Percentiles rank a stretch among this genome's conserved stretches.
Conservation (phyloP, 2,888 invertebrate species). For the Callosobruchus maculatus region DNA sequence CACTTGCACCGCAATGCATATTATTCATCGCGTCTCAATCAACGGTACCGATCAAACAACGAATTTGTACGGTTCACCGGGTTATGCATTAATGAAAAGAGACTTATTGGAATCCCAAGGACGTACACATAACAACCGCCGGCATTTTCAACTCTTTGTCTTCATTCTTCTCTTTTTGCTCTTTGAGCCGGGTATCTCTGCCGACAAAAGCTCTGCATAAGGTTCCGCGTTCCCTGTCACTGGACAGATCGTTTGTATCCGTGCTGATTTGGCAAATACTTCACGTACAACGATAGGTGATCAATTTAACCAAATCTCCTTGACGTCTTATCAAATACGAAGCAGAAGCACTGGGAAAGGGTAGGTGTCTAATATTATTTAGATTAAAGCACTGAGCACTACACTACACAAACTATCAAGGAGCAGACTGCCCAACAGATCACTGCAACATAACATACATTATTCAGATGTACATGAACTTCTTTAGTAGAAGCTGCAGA, state of each 20-base stretch:
- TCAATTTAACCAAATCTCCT: too few species aligned
- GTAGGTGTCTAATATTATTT: too few species aligned
- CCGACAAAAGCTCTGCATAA: neutral
- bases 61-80: neutral
- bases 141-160: neutral
- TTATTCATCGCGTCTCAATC: neutral
- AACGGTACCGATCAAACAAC: neutral
- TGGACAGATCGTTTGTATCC: neutral
- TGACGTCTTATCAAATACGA: too few species aligned
- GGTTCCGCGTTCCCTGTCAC: neutral
- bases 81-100: neutral
- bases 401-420: too few species aligned
- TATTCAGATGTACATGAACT: too few species aligned
- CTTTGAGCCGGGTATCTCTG: neutral
- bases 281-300: neutral
- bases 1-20: neutral
- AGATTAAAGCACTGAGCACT: too few species aligned
- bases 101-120: neutral
- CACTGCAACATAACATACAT: too few species aligned
- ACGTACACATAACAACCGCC: neutral
- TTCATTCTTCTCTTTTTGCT: neutral
- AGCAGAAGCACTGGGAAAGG: too few species aligned
- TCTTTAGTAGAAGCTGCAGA: too few species aligned
- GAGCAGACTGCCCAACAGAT: too few species aligned
- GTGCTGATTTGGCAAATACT: neutral